Percentiles rank a stretch among this genome's conserved stretches.
phyloP scores from a whole-genome alignment of 64 coral and sea anemone species.

The Cladopsammia gracilis region DNA sequence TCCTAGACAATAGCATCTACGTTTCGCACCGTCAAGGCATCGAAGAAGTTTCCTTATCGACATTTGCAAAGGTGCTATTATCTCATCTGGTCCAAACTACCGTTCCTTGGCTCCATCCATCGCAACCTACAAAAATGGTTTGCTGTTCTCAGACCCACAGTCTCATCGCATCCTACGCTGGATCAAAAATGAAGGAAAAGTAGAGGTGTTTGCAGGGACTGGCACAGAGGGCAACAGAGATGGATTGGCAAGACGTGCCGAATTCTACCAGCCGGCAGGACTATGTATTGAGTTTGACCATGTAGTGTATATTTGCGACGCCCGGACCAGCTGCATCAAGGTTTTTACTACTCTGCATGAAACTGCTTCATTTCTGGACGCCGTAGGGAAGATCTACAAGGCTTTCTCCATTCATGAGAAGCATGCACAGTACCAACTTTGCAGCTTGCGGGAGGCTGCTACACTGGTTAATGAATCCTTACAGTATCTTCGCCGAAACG shows the following conservation, averaged over 20 bases:
- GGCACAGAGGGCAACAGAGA: conserved; percentile 38
- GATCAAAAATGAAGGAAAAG: conserved; percentile 17
- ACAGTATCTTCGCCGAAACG: conserved; percentile 13
- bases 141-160: conserved; percentile 42
- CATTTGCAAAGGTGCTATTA: conserved; percentile 31
- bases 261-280: conserved; percentile 52
- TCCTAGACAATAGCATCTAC: conserved; percentile 35
- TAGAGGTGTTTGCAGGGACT: conserved; percentile 54
- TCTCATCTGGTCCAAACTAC: conserved; percentile 57
- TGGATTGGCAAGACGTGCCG: conserved; percentile 2
- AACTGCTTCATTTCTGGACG: conserved; percentile 38
- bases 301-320: conserved; percentile 59
- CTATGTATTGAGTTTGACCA: conserved; percentile 51
- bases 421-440: not conserved
- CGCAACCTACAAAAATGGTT: conserved; percentile 41
- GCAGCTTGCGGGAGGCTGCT: conserved; percentile 19
- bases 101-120: conserved; percentile 47
- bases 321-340: conserved; percentile 59
- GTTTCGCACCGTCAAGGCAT: conserved; percentile 34
- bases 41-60: conserved; percentile 57
- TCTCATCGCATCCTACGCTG: conserved; percentile 53
- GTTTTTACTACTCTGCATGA: conserved; percentile 29
- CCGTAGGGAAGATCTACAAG: conserved; percentile 33
- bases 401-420: conserved; percentile 62
- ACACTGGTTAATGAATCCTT: conserved; percentile 1